Evolutionary conservation across 2,888 invertebrate genomes (phyloP).

Genomic region (Nymphalis polychloros): DNA sequence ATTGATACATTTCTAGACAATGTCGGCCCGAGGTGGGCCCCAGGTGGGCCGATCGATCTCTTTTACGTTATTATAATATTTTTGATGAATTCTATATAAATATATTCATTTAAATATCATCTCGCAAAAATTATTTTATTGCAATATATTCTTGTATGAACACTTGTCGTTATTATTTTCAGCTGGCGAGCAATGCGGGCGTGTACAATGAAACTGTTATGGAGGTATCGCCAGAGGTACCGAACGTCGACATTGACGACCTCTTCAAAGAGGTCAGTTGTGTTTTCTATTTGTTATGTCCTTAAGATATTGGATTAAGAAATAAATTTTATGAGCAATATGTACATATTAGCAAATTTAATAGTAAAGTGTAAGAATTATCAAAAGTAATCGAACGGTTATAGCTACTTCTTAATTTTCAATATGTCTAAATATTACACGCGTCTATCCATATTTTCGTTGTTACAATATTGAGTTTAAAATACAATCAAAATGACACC

Average conservation of each 20-base stretch:
- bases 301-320: too few relatives aligned
- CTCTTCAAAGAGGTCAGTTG: slow-evolving; percentile 60
- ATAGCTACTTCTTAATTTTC: too few relatives aligned
- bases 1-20: too few relatives aligned
- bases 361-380: too few relatives aligned
- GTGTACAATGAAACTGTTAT: slow-evolving; percentile 55
- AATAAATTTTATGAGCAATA: too few relatives aligned
- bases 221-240: slow-evolving; percentile 33
- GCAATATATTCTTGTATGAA: neutral
- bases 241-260: slow-evolving; percentile 49
- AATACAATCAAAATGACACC: neutral
- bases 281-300: neutral
- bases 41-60: too few relatives aligned
- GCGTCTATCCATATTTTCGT: neutral
- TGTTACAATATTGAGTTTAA: neutral
- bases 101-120: too few relatives aligned
- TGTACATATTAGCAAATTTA: too few relatives aligned
- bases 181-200: slow-evolving; percentile 43
- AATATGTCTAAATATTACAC: neutral
- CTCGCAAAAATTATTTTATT: neutral
- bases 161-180: neutral
- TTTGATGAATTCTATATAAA: too few relatives aligned
- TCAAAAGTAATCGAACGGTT: too few relatives aligned
- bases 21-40: too few relatives aligned
- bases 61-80: too few relatives aligned